Conservation (phyloP, 2,113 vertebrate genomes). For the Chloropsis cyanopogon region DNA sequence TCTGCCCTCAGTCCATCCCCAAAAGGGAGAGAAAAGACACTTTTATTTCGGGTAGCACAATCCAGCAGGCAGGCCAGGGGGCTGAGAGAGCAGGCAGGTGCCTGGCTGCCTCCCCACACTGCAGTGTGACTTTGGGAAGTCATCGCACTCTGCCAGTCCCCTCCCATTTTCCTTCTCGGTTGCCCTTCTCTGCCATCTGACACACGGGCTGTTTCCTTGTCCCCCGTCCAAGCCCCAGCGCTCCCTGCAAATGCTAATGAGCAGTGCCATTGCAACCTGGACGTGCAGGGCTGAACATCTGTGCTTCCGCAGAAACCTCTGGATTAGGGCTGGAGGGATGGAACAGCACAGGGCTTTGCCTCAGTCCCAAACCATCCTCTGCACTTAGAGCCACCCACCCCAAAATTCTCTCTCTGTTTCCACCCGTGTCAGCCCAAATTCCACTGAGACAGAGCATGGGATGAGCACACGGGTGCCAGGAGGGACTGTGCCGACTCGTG, state of each 20-base stretch:
- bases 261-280: not conserved
- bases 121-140: not conserved
- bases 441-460: rapidly evolving
- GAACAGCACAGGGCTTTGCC: not conserved
- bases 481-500: not conserved
- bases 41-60: rapidly evolving
- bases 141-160: not conserved
- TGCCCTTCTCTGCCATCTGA: constrained; percentile 19
- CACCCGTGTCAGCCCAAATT: rapidly evolving
- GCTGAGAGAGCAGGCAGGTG: not conserved
- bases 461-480: not conserved
- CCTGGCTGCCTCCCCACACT: not conserved
- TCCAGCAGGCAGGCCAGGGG: not conserved
- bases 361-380: not conserved
- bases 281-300: constrained; percentile 7
- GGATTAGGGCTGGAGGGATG: not conserved
- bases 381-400: not conserved
- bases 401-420: not conserved
- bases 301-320: not conserved
- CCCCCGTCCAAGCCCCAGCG: not conserved
- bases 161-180: not conserved
- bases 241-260: not conserved
- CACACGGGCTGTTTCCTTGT: not conserved
- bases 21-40: not conserved
- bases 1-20: not conserved